phyloP scores from a whole-genome alignment of 2,113 vertebrate species.

The Bungarus multicinctus region DNA sequence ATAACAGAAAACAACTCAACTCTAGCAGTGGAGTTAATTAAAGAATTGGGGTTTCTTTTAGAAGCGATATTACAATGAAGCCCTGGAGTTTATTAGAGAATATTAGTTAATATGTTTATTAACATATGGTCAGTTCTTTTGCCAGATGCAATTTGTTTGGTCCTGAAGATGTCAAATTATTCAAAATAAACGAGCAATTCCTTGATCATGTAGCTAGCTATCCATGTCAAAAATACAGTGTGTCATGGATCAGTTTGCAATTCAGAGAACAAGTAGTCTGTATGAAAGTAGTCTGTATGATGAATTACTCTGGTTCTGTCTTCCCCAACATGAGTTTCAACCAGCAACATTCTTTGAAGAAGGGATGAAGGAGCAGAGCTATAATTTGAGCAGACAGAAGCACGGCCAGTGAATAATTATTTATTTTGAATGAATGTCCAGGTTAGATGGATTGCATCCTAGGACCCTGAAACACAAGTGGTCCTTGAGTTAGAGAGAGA shows the following conservation, averaged over 20 bases:
- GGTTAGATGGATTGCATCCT: background rate
- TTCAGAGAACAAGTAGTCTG: background rate
- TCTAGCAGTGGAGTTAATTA: constrained; percentile 12
- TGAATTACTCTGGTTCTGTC: background rate
- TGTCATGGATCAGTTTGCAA: background rate
- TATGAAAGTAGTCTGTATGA: background rate
- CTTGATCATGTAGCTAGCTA: background rate
- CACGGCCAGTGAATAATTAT: background rate
- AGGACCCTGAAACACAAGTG: background rate
- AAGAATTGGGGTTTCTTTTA: constrained; percentile 36
- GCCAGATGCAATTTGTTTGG: background rate
- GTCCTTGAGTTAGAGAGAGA: too few relatives aligned
- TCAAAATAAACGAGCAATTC: background rate
- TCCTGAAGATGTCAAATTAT: background rate
- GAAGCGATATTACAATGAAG: rapidly evolving
- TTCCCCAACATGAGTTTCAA: background rate
- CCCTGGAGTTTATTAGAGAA: background rate
- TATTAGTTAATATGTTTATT: too few relatives aligned
- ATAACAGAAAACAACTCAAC: constrained; percentile 35
- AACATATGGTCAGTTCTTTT: background rate
- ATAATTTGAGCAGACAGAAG: background rate
- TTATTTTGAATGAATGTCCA: background rate
- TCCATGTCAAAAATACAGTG: background rate
- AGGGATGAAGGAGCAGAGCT: background rate
- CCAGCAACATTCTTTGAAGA: background rate